phyloP scores from a whole-genome alignment of 2,888 invertebrate species.

The Sicus ferrugineus region DNA sequence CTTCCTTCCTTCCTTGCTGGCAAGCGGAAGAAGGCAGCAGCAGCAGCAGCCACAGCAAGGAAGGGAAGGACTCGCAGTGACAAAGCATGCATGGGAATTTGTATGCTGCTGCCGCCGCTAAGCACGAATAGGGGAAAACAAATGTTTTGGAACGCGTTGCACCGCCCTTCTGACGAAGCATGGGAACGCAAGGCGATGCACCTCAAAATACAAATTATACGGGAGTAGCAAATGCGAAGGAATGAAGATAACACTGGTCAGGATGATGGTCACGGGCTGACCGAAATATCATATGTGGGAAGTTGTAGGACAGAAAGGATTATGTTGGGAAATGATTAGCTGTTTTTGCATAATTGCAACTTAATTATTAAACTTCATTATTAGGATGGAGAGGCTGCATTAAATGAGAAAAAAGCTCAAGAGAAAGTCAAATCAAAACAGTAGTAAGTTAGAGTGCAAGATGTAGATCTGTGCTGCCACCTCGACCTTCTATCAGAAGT shows the following conservation, averaged over 20 bases:
- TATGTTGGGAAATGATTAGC: too few species aligned
- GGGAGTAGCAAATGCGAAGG: background rate
- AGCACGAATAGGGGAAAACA: background rate
- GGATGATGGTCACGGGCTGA: background rate
- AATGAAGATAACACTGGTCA: background rate
- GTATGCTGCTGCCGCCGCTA: slow-evolving; percentile 38
- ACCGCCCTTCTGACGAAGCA: too few species aligned
- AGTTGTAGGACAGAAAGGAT: background rate
- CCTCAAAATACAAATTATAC: slow-evolving; percentile 5
- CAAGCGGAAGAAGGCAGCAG: slow-evolving; percentile 27
- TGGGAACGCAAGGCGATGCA: slow-evolving; percentile 23
- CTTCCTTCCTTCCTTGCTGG: too few species aligned
- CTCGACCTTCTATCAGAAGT: too few species aligned
- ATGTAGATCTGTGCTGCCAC: too few species aligned
- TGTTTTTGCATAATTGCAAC: too few species aligned
- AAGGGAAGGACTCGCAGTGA: slow-evolving; percentile 26
- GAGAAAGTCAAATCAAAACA: too few species aligned
- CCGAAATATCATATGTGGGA: background rate
- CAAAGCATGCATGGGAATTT: slow-evolving; percentile 52
- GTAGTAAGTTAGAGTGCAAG: too few species aligned
- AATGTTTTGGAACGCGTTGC: too few species aligned
- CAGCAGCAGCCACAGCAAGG: background rate
- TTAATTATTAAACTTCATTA: too few species aligned
- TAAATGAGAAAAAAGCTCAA: too few species aligned
- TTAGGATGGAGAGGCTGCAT: too few species aligned